These are phyloP conservation scores for Apteryx owenii DNA, from an alignment of 2,113 vertebrate species.

Conservation along the genomic window DNA sequence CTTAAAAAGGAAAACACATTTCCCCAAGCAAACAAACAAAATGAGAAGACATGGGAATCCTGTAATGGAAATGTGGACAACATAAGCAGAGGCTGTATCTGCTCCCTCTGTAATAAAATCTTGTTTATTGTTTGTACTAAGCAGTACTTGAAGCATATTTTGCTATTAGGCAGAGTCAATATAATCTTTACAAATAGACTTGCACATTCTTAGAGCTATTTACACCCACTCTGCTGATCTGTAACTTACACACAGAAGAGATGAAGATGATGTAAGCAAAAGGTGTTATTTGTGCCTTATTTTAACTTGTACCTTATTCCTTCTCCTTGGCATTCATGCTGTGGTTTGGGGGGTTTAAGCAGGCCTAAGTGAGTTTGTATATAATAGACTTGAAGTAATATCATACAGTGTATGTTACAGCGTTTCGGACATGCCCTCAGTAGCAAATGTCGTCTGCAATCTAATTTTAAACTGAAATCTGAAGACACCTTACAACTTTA, in stretches of 20 bases:
- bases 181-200: background rate
- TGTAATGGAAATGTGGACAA: background rate
- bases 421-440: background rate
- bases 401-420: background rate
- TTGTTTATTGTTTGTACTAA: background rate
- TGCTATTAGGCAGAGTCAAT: background rate
- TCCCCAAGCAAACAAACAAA: background rate
- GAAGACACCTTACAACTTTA: background rate
- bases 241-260: background rate
- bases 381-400: background rate
- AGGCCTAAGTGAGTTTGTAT: background rate
- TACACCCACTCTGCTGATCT: background rate
- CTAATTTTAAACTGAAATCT: background rate
- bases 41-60: background rate
- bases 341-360: fast-evolving
- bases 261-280: background rate
- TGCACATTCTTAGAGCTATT: background rate
- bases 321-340: background rate
- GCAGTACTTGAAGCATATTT: background rate
- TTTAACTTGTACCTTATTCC: background rate
- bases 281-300: background rate
- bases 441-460: background rate
- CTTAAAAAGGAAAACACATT: background rate
- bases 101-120: background rate
- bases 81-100: background rate